These are phyloP conservation scores for Pluvialis apricaria DNA, from an alignment of 2,113 vertebrate genomes.

Conservation along the genomic window DNA sequence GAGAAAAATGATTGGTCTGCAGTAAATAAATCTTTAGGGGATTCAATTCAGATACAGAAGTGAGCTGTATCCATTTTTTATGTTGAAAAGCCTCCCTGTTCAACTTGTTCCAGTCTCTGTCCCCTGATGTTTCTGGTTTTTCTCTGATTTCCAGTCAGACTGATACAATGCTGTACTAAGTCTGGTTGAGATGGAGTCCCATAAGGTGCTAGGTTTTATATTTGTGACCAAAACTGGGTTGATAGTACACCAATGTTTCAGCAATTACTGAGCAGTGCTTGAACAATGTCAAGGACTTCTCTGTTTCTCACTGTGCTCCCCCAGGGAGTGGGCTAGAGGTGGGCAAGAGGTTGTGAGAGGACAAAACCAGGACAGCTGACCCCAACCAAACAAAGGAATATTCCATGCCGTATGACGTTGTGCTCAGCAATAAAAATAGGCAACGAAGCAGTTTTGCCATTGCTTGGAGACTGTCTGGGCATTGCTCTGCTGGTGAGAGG, in stretches of 20 bases:
- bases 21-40: background rate
- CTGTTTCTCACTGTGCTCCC: background rate
- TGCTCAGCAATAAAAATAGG: background rate
- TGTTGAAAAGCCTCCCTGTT: background rate
- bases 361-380: background rate
- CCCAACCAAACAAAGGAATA: background rate
- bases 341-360: background rate
- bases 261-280: background rate
- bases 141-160: background rate
- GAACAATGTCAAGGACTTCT: background rate
- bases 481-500: background rate
- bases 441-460: fast-evolving
- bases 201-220: background rate
- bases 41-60: background rate
- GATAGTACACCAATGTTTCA: background rate
- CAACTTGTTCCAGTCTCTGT: background rate
- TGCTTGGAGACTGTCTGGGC: background rate
- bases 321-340: background rate
- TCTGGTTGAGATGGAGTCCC: background rate
- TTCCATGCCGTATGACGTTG: background rate
- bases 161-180: background rate
- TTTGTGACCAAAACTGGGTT: background rate
- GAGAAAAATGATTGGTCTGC: background rate
- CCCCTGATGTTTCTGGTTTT: background rate
- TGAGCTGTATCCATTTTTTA: background rate